These are phyloP conservation scores for Phyto melanocephala DNA, from an alignment of 2,888 invertebrate species.

Conservation along the genomic window DNA sequence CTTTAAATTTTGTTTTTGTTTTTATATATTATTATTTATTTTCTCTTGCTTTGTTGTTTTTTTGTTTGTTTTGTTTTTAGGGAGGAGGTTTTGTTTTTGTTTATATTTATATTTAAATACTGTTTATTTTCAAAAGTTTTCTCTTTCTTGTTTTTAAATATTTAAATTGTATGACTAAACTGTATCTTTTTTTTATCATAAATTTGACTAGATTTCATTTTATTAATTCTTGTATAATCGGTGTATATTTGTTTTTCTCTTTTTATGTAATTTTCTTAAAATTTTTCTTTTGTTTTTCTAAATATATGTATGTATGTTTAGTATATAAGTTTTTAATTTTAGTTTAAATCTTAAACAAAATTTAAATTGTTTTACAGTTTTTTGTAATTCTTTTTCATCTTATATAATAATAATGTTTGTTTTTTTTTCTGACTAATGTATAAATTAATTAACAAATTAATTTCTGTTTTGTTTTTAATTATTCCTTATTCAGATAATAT, in stretches of 20 bases:
- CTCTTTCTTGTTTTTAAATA: slow-evolving; percentile 21
- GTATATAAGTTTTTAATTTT: slow-evolving; percentile 39
- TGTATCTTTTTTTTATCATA: slow-evolving; percentile 37
- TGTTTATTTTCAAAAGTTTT: slow-evolving; percentile 43
- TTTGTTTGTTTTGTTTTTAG: background rate
- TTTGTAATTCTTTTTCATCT: slow-evolving; percentile 21
- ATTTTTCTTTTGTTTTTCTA: slow-evolving; percentile 2
- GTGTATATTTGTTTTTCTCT: slow-evolving; percentile 55
- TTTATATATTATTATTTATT: slow-evolving; percentile 2
- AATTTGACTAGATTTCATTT: slow-evolving; percentile 60
- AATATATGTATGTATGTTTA: background rate
- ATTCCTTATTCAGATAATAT: slow-evolving; percentile 64
- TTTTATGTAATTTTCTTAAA: background rate
- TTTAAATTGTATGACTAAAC: slow-evolving; percentile 29
- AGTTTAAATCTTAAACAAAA: slow-evolving; percentile 30
- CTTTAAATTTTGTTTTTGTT: slow-evolving; percentile 51
- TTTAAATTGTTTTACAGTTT: slow-evolving; percentile 37
- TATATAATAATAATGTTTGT: slow-evolving; percentile 30
- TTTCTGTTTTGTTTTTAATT: slow-evolving; percentile 29
- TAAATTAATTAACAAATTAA: slow-evolving; percentile 57
- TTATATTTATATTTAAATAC: too few relatives aligned
- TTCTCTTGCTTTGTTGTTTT: slow-evolving; percentile 9
- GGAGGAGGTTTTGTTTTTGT: background rate
- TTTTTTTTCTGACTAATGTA: slow-evolving; percentile 41
- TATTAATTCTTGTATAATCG: slow-evolving; percentile 53